phyloP scores from a whole-genome alignment of 2,113 vertebrate genomes.

The Coryphaenoides rupestris region DNA sequence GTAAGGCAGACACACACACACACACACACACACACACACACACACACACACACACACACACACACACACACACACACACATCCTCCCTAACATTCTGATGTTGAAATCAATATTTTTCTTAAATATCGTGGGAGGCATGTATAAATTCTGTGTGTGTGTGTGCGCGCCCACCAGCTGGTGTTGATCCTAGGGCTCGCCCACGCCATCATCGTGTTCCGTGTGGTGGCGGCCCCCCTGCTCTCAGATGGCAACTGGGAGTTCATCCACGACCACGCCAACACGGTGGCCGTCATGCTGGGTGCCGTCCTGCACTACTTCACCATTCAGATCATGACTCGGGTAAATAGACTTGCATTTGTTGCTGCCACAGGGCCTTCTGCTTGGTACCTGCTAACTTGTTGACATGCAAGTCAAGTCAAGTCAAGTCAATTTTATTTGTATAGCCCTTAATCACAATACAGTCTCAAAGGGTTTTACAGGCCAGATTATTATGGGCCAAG shows the following conservation, averaged over 20 bases:
- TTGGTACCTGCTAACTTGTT: too few relatives aligned
- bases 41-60: not conserved
- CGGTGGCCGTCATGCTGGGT: slow-evolving; percentile 71
- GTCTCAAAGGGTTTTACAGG: too few relatives aligned
- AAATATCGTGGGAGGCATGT: too few relatives aligned
- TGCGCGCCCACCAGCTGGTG: slow-evolving; percentile 70
- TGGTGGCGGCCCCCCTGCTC: slow-evolving; percentile 68
- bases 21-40: not conserved
- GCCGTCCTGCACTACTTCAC: slow-evolving; percentile 86
- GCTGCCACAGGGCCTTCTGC: too few relatives aligned
- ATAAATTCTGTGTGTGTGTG: slow-evolving; percentile 27
- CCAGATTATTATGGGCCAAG: too few relatives aligned
- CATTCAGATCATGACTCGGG: slow-evolving; percentile 83
- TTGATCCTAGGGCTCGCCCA: slow-evolving; percentile 83
- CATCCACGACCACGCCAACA: slow-evolving; percentile 69
- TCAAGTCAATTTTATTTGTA: too few relatives aligned
- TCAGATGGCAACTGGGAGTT: slow-evolving; percentile 48
- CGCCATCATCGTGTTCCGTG: slow-evolving; percentile 81
- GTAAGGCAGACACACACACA: slow-evolving; percentile 57
- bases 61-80: not conserved
- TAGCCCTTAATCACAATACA: too few relatives aligned
- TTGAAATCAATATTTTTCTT: too few relatives aligned
- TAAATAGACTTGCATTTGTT: too few relatives aligned
- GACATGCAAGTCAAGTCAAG: too few relatives aligned
- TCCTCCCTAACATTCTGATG: too few relatives aligned